Evolutionary conservation across 2,113 vertebrate species (phyloP).

Genomic region (Paracanthobrama guichenoti): DNA sequence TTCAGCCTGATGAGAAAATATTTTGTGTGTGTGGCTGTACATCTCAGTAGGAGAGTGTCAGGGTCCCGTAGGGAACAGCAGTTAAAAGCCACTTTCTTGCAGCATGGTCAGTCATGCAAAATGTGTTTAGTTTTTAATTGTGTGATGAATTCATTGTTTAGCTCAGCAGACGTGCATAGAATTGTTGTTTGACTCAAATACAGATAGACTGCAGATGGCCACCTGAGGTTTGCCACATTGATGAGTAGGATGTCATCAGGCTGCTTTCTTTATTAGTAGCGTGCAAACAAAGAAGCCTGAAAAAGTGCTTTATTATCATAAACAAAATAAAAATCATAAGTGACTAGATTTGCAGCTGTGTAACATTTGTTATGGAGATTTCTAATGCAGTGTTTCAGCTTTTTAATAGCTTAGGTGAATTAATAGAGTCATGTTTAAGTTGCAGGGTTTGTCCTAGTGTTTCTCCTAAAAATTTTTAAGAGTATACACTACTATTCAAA

Average conservation of each 20-base stretch:
- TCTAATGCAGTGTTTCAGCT: too few relatives aligned
- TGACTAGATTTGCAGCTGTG: background rate
- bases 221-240: background rate
- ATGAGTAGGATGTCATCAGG: background rate
- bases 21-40: slow-evolving; percentile 12
- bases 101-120: slow-evolving; percentile 57
- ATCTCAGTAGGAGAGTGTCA: slow-evolving; percentile 43
- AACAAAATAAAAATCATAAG: background rate
- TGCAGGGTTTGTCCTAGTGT: too few relatives aligned
- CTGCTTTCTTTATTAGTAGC: slow-evolving; percentile 6
- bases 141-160: slow-evolving; percentile 49
- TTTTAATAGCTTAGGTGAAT: too few relatives aligned
- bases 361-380: too few relatives aligned
- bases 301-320: background rate
- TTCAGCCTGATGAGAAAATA: background rate
- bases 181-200: slow-evolving; percentile 11
- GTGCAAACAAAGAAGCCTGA: background rate
- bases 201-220: background rate
- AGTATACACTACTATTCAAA: too few relatives aligned
- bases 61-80: slow-evolving; percentile 44
- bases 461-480: too few relatives aligned
- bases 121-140: slow-evolving; percentile 50
- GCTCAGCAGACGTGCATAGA: slow-evolving; percentile 19
- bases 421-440: too few relatives aligned
- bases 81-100: slow-evolving; percentile 60